Percentiles rank a stretch among this genome's conserved stretches.
phyloP scores from a whole-genome alignment of 2,888 invertebrate genomes.

The Archaeoteleia sp. region DNA sequence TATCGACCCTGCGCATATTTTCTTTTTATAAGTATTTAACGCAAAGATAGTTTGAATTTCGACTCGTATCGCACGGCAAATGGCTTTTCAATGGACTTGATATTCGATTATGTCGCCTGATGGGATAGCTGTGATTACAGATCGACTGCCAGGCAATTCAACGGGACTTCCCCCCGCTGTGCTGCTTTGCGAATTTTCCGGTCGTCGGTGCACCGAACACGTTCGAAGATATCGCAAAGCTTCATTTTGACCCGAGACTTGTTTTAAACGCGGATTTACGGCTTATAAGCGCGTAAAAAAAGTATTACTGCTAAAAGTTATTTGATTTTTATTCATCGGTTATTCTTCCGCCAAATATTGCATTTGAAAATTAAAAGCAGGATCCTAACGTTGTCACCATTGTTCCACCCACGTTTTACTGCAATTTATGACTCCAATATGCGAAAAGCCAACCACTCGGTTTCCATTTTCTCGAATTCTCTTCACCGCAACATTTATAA shows the following conservation, averaged over 20 bases:
- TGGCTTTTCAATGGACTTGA: constrained; percentile 45
- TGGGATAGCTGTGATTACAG: constrained; percentile 43
- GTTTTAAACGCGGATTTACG: background rate
- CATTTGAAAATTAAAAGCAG: too few relatives aligned
- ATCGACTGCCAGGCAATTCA: constrained; percentile 41
- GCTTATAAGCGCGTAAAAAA: too few relatives aligned
- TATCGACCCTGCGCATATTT: too few relatives aligned
- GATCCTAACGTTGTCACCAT: too few relatives aligned
- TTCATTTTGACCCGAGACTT: background rate
- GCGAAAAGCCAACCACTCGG: too few relatives aligned
- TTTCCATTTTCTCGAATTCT: too few relatives aligned
- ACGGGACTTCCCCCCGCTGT: constrained; percentile 30
- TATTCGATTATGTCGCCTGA: constrained; percentile 49
- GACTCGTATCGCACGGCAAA: constrained; percentile 32
- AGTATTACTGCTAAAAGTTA: too few relatives aligned
- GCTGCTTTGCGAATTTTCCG: constrained; percentile 30
- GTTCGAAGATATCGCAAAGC: background rate
- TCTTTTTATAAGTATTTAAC: background rate
- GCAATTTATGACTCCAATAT: too few relatives aligned
- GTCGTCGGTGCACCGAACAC: constrained; percentile 26
- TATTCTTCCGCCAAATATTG: too few relatives aligned
- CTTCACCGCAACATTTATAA: too few relatives aligned
- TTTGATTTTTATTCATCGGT: too few relatives aligned
- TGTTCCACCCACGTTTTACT: too few relatives aligned
- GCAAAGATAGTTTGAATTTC: constrained; percentile 11